Evolutionary conservation across 2,113 vertebrate species (phyloP).

Genomic region (Anseranas semipalmata): DNA sequence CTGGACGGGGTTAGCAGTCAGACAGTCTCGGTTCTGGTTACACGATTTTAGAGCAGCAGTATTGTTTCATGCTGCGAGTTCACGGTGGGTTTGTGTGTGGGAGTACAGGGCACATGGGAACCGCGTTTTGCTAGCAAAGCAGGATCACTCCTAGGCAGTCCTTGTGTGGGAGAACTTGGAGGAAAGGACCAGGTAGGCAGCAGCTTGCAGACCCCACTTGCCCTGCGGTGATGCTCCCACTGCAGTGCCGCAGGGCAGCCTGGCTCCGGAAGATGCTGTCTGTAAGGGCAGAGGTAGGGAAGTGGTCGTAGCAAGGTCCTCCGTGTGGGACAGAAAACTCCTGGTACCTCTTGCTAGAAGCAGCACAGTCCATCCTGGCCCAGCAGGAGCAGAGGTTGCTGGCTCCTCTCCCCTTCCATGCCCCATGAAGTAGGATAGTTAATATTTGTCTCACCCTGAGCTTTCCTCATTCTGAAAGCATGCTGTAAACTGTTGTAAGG

Average conservation of each 20-base stretch:
- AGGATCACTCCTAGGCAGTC: slow-evolving; percentile 2
- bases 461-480: background rate
- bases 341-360: background rate
- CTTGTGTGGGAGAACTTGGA: slow-evolving; percentile 35
- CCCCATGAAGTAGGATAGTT: background rate
- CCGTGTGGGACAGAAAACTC: background rate
- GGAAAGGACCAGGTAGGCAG: background rate
- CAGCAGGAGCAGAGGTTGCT: background rate
- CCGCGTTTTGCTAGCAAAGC: slow-evolving; percentile 26
- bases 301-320: background rate
- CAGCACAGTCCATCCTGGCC: background rate
- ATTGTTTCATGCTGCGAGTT: background rate
- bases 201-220: background rate
- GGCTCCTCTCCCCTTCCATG: background rate
- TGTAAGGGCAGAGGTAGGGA: background rate
- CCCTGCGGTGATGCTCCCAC: fast-evolving
- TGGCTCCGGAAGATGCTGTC: background rate
- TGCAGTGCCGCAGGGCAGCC: fast-evolving
- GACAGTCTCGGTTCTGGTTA: background rate
- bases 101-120: slow-evolving; percentile 29
- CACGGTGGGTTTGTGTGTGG: slow-evolving; percentile 32
- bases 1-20: background rate
- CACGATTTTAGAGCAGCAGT: background rate
- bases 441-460: background rate
- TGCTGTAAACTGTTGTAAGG: background rate